Conservation (phyloP, 2,888 invertebrate genomes). For the Acleris emargana region DNA sequence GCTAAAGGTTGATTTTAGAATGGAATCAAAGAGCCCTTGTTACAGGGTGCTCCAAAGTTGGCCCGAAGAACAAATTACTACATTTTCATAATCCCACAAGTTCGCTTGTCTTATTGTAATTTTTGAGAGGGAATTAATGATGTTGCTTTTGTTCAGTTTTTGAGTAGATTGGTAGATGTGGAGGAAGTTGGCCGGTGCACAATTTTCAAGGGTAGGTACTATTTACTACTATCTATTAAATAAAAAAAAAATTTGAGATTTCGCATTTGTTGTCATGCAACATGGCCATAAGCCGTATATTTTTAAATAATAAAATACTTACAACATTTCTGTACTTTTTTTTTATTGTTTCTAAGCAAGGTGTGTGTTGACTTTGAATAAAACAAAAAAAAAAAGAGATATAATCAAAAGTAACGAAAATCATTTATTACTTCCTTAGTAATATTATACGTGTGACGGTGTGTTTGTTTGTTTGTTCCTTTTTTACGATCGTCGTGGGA, state of each 20-base stretch:
- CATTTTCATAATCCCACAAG: conserved; percentile 29
- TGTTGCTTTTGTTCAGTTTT: conserved; percentile 6
- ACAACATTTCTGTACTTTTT: too few relatives aligned
- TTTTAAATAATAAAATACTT: too few relatives aligned
- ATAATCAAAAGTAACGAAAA: too few relatives aligned
- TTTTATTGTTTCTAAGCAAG: too few relatives aligned
- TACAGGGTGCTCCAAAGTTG: conserved; percentile 15
- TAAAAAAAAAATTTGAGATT: too few relatives aligned
- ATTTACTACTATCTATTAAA: neutral
- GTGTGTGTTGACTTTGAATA: too few relatives aligned
- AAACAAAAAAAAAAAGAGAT: too few relatives aligned
- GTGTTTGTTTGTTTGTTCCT: too few relatives aligned
- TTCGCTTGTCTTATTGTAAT: conserved; percentile 27
- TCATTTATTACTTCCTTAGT: too few relatives aligned
- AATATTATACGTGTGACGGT: too few relatives aligned
- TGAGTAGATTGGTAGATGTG: neutral
- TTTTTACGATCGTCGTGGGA: too few relatives aligned
- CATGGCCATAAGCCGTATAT: too few relatives aligned
- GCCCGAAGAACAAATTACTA: conserved; percentile 24
- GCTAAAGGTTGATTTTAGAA: neutral
- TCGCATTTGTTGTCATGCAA: neutral
- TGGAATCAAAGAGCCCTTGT: neutral
- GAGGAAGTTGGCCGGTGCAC: neutral
- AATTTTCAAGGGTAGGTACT: neutral
- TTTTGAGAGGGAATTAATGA: conserved; percentile 26